Conservation (phyloP, 2,113 vertebrate species). For the Oostethus manadensis region DNA sequence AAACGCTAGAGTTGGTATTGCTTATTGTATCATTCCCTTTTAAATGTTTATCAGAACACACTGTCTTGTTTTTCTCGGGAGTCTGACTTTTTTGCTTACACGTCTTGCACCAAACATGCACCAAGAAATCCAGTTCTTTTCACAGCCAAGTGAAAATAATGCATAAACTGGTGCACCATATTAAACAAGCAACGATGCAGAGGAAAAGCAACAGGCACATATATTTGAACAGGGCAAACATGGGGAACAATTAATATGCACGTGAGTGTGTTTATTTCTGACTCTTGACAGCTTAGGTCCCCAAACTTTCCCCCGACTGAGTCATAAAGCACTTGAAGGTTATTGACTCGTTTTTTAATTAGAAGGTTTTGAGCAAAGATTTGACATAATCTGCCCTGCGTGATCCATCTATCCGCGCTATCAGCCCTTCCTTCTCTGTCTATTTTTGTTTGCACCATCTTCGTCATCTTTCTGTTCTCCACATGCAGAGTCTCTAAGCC, state of each 20-base stretch:
- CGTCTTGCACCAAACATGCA: no score
- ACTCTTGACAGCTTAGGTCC: constrained; percentile 18
- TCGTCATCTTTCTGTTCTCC: constrained; percentile 24
- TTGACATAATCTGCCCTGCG: constrained; percentile 43
- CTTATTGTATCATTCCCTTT: no score
- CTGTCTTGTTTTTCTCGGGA: constrained; percentile 1
- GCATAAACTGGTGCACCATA: constrained; percentile 10
- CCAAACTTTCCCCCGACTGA: constrained; percentile 31
- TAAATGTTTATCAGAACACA: no score
- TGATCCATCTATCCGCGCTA: constrained; percentile 28
- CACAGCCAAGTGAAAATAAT: constrained; percentile 1
- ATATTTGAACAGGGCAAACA: not conserved
- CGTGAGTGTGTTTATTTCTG: constrained; percentile 18
- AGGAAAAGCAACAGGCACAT: constrained; percentile 10
- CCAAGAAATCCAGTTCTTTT: not conserved
- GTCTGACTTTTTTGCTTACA: not conserved
- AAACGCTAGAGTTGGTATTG: no score
- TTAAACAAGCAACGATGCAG: not conserved
- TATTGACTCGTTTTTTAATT: constrained; percentile 60
- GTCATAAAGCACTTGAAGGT: constrained; percentile 45
- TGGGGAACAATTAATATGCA: not conserved
- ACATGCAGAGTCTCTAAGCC: constrained; percentile 46
- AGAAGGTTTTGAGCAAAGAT: constrained; percentile 41
- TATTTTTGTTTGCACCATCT: constrained; percentile 39
- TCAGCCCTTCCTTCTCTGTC: constrained; percentile 34